A percentile compares a stretch with the other conserved stretches of the same genome.
Evolutionary conservation across 1,140 invertebrate genomes (phyloP).

Genomic region (Drosophila virilis): DNA sequence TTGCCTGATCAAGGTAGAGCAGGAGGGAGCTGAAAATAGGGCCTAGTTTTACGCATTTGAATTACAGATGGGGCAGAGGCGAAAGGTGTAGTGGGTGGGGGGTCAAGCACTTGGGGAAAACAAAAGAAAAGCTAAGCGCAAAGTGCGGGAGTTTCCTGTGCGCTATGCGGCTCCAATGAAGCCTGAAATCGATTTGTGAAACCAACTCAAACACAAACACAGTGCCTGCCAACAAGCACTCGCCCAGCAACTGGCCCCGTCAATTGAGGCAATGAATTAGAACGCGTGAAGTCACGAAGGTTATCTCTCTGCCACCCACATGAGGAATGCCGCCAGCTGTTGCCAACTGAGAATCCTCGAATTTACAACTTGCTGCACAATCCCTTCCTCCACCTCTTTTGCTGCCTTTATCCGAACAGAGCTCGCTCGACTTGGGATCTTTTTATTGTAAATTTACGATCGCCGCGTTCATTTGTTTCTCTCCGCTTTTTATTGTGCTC

Average conservation of each 20-base stretch:
- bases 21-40: not conserved
- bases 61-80: not conserved
- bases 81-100: too few relatives aligned
- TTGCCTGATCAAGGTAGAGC: not conserved
- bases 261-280: constrained; percentile 40
- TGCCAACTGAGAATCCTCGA: constrained; percentile 73
- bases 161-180: constrained; percentile 66
- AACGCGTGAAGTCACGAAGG: constrained; percentile 22
- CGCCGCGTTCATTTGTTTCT: constrained; percentile 57
- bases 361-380: constrained; percentile 57
- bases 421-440: constrained; percentile 4
- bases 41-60: constrained; percentile 51
- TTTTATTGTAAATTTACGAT: constrained; percentile 72
- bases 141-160: constrained; percentile 75
- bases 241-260: too few relatives aligned
- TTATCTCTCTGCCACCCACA: constrained; percentile 31
- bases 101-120: constrained; percentile 12
- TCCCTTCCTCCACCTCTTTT: not conserved
- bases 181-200: constrained; percentile 78
- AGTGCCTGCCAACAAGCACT: constrained; percentile 21
- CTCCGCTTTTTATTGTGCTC: constrained; percentile 53
- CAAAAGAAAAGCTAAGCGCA: constrained; percentile 48
- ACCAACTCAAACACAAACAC: constrained; percentile 11
- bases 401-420: not conserved
- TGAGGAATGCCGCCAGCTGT: constrained; percentile 57